A percentile compares a stretch with the other conserved stretches of the same genome.
Conservation (phyloP, 92 coral and sea anemone genomes). For the Palythoa grandiflora region DNA sequence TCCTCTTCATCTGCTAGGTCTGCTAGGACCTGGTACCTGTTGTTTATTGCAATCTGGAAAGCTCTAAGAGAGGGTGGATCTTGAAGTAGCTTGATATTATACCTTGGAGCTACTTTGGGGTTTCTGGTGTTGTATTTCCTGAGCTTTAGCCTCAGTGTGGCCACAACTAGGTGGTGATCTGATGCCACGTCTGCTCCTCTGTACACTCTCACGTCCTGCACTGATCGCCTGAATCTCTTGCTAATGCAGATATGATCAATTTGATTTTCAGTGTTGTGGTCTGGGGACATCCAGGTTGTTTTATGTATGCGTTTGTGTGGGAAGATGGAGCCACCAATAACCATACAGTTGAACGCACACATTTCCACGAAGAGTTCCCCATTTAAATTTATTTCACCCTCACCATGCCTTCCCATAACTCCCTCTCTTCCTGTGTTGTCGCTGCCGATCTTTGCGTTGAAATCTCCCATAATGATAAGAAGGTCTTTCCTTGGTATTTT, state of each 20-base stretch:
- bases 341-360: constrained; percentile 10
- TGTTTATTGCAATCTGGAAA: constrained; percentile 36
- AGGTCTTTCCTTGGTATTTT: background rate
- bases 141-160: constrained; percentile 43
- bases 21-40: constrained; percentile 42
- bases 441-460: background rate
- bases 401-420: background rate
- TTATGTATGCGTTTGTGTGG: background rate
- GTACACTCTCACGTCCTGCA: background rate
- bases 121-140: constrained; percentile 18
- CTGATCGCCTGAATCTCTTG: background rate
- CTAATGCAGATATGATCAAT: constrained; percentile 8
- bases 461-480: background rate
- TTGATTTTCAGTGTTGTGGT: constrained; percentile 1
- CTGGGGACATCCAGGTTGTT: constrained; percentile 7
- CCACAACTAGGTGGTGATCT: constrained; percentile 20
- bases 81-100: constrained; percentile 30
- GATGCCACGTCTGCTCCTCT: constrained; percentile 3
- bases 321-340: constrained; percentile 13
- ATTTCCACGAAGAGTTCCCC: constrained; percentile 2
- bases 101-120: constrained; percentile 21
- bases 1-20: constrained; percentile 36
- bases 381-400: constrained; percentile 8
- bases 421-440: background rate
- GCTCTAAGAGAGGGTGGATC: constrained; percentile 38